Evolutionary conservation across 2,888 invertebrate species (phyloP), one percentile per base, ranked within the genome.

Genomic region (Epicampocera succincta): DNA sequence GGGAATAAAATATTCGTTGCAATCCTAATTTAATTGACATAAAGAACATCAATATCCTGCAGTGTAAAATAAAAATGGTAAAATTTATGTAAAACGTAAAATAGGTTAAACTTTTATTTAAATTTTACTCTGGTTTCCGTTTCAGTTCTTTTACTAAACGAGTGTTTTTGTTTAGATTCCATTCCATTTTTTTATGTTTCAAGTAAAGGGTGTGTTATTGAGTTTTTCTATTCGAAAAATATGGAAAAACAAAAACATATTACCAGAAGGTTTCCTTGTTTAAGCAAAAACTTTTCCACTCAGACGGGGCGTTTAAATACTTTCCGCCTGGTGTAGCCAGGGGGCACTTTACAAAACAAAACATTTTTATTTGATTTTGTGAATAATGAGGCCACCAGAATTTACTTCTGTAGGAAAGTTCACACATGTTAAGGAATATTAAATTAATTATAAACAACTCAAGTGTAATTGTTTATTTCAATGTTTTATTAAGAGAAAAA

Each of bases 21-120:
- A 33, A 33, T 33, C 1, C 8, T 33, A 33, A 8, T 33, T 6
- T 9, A 33, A 33, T 33, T 33, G 8, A 33, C 9, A 33, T 33
- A 9, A 33, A 9, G 1, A 5, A 33, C 9, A 33, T 33, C 33
- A 33, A 33, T 9, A 33, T 33, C 5, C 33, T 33, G 33, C 33
- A 3, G 8, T 5, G 8, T 33, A 8, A 33, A 5, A 38, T 15
- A 33, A 50, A 25, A 48, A 2, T 19, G 6, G 17, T 5, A 25
- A 50, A 50, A 50, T 5, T 1, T 21, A 42, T 8, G n/a, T 40
- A 17, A n/a, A 42, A 33, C 12, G 38, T 17, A 58, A 71, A 71
- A 60, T 58, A 48, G 71, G 71, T 71, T 71, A 60, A 72, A 72
- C n/a, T 72, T 61, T 40, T 40, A 38, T 50, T 50, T 8, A 33